phyloP scores from a whole-genome alignment of 2,888 invertebrate genomes.

The Philaethria dido region DNA sequence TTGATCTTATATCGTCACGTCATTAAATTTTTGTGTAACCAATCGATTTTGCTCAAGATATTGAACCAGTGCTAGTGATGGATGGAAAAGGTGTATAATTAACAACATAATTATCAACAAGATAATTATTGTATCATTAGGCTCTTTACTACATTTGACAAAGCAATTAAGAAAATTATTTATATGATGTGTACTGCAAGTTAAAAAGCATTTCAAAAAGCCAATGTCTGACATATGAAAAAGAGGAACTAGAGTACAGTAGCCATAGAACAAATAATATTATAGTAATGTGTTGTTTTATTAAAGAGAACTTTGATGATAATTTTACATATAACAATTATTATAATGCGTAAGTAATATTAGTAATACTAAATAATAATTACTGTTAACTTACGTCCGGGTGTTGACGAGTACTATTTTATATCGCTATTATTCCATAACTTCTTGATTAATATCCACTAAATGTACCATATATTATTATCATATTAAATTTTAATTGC shows the following conservation, averaged over 20 bases:
- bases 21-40: background rate
- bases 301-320: background rate
- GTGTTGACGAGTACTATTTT: background rate
- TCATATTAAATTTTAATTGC: conserved; percentile 10
- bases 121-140: too few species aligned
- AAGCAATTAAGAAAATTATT: too few species aligned
- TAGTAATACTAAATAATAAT: background rate
- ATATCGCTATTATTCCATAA: conserved; percentile 3
- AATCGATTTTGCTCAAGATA: background rate
- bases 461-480: background rate
- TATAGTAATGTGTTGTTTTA: background rate
- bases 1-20: background rate
- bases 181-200: too few species aligned
- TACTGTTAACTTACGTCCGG: background rate
- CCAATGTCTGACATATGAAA: too few species aligned
- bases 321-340: background rate
- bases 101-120: too few species aligned
- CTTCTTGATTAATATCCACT: background rate
- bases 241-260: background rate
- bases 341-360: background rate
- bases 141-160: too few species aligned
- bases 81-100: too few species aligned
- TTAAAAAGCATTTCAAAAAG: too few species aligned
- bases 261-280: background rate
- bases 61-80: too few species aligned